Evolutionary conservation across 2,888 invertebrate genomes (phyloP).

Genomic region (Campopleginae sp.): DNA sequence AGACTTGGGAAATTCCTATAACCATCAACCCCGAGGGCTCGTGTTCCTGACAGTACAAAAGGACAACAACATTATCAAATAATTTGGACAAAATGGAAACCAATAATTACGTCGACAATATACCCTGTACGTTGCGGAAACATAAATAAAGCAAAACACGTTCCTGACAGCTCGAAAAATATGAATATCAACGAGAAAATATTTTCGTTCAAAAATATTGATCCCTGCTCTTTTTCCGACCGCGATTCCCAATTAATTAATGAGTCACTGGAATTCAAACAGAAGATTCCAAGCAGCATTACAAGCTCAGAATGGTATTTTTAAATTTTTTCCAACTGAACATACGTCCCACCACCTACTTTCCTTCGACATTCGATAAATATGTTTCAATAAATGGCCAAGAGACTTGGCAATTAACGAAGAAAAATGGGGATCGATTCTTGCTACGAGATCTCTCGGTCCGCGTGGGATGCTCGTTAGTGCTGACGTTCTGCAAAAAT

Average conservation of each 20-base stretch:
- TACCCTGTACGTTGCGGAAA: neutral
- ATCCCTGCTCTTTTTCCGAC: neutral
- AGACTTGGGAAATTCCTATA: neutral
- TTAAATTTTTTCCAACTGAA: neutral
- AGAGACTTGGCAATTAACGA: neutral
- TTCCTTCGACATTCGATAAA: neutral
- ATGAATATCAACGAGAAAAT: neutral
- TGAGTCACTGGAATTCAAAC: neutral
- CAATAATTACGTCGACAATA: neutral
- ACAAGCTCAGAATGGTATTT: neutral
- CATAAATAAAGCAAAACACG: neutral
- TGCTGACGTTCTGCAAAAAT: slow-evolving; percentile 20
- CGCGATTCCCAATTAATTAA: neutral
- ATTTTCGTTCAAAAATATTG: neutral
- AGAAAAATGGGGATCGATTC: neutral
- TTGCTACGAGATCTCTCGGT: neutral
- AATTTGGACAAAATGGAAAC: neutral
- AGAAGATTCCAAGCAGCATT: neutral
- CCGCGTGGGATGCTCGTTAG: slow-evolving; percentile 21
- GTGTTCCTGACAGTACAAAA: neutral
- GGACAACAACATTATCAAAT: neutral
- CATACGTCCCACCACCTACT: neutral
- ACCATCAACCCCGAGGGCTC: neutral
- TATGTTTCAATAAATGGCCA: neutral
- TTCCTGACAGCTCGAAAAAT: neutral